Conservation (phyloP, 2,888 invertebrate genomes). For the Harpalus rubripes region DNA sequence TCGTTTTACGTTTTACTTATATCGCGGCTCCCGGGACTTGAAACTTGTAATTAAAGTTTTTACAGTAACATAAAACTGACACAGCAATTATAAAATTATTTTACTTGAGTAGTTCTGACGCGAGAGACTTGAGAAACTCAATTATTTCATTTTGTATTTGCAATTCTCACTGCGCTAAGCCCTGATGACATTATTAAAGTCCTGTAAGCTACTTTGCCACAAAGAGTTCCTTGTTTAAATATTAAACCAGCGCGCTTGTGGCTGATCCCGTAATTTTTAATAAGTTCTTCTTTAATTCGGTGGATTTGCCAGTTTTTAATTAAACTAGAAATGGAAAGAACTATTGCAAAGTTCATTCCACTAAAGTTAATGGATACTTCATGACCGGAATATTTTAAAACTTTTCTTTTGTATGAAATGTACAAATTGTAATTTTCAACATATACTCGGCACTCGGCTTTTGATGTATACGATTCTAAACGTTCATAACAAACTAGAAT, state of each 20-base stretch:
- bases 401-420: not conserved
- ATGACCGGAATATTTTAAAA: conserved; percentile 12
- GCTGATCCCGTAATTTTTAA: conserved; percentile 45
- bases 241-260: conserved; percentile 32
- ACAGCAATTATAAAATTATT: conserved; percentile 60
- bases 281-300: conserved; percentile 22
- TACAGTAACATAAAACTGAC: conserved; percentile 57
- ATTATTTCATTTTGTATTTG: conserved; percentile 61
- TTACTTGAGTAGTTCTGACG: conserved; percentile 51
- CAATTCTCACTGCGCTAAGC: conserved; percentile 28
- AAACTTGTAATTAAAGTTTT: conserved; percentile 60
- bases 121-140: conserved; percentile 42
- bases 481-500: not conserved
- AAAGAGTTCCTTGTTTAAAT: conserved; percentile 44
- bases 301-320: conserved; percentile 27
- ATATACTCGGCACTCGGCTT: not conserved
- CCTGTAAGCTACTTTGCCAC: conserved; percentile 48
- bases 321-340: conserved; percentile 14
- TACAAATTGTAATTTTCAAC: not conserved
- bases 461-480: not conserved
- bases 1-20: conserved; percentile 43
- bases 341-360: conserved; percentile 1
- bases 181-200: conserved; percentile 55
- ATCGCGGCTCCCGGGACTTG: conserved; percentile 15
- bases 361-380: not conserved